phyloP scores from a whole-genome alignment of 2,888 invertebrate genomes.

The Antheraea yamamai region DNA sequence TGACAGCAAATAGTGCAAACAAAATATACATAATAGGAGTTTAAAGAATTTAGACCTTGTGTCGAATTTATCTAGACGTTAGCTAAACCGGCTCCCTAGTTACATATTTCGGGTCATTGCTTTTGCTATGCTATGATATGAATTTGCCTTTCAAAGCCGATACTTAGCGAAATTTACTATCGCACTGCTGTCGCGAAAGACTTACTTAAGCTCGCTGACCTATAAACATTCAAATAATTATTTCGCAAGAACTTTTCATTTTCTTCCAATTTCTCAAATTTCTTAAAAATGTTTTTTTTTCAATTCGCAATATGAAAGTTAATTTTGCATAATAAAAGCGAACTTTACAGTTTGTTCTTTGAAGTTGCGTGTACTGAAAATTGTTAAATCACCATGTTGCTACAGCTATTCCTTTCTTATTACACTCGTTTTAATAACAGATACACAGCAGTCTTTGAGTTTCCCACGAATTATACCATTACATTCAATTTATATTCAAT shows the following conservation, averaged over 20 bases:
- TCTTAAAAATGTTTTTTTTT: neutral
- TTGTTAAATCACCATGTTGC: neutral
- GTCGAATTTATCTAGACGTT: neutral
- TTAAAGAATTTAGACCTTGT: neutral
- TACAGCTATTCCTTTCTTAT: neutral
- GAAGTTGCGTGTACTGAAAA: neutral
- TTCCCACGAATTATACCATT: neutral
- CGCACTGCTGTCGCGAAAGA: neutral
- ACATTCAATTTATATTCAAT: no score
- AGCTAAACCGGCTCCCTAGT: neutral
- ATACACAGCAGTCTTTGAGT: neutral
- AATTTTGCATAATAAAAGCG: neutral
- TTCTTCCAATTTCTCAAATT: neutral
- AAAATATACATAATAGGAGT: neutral
- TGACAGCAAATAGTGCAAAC: neutral
- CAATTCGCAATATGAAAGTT: neutral
- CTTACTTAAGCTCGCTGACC: neutral
- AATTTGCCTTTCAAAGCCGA: no score
- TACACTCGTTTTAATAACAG: neutral
- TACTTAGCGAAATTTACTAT: no score
- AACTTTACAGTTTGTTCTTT: slow-evolving; percentile 1
- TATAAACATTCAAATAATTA: neutral
- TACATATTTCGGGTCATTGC: no score
- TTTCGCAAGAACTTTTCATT: neutral
- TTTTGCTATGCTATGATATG: no score